Conservation (phyloP, 2,113 vertebrate genomes). For the Dromaius novaehollandiae region DNA sequence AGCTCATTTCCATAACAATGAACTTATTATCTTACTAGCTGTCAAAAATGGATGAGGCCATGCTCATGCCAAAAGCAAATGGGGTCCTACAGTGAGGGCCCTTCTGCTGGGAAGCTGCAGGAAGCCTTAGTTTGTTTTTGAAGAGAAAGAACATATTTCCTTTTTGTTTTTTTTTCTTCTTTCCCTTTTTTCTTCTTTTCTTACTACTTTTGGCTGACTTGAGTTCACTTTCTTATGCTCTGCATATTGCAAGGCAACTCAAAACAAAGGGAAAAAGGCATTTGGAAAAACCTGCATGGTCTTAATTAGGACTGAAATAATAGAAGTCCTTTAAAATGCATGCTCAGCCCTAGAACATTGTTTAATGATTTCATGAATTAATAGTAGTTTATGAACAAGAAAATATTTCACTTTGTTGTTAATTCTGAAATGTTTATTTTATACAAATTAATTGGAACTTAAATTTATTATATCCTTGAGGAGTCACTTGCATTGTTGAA, state of each 20-base stretch:
- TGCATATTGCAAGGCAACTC: not conserved
- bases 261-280: not conserved
- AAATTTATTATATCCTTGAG: not conserved
- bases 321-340: not conserved
- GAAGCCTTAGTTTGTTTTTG: not conserved
- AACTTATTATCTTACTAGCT: not conserved
- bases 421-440: not conserved
- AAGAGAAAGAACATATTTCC: not conserved
- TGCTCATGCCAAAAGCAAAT: not conserved
- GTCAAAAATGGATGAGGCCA: not conserved
- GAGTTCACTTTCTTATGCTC: not conserved
- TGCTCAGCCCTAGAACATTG: not conserved
- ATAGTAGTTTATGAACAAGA: not conserved
- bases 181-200: not conserved
- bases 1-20: not conserved
- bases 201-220: not conserved
- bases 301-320: not conserved
- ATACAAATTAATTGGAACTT: not conserved
- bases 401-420: not conserved
- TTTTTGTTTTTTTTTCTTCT: not conserved
- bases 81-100: fast-evolving
- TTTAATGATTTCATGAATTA: not conserved
- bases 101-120: not conserved
- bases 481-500: not conserved
- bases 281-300: not conserved